Evolutionary conservation across 2,113 vertebrate species (phyloP).

Genomic region (Falco punctatus): DNA sequence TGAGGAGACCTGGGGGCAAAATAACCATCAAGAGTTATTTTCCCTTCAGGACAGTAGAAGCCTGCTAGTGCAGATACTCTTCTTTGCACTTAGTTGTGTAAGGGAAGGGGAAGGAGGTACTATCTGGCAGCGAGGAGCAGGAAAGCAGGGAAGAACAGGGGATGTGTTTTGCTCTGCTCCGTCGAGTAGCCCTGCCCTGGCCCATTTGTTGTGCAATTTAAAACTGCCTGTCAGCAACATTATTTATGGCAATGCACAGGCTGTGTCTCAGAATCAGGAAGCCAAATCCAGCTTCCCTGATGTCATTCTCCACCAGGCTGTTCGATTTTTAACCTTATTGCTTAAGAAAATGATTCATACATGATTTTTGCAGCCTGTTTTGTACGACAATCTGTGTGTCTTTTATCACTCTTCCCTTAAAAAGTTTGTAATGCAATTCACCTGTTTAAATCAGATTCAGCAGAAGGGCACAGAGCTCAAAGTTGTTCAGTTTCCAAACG

Average conservation of each 20-base stretch:
- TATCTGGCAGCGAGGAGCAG: not conserved
- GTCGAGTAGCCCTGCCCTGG: not conserved
- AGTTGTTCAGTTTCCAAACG: not conserved
- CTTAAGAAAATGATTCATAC: not conserved
- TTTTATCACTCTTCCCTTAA: not conserved
- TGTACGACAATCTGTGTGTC: not conserved
- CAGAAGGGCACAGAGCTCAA: not conserved
- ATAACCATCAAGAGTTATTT: not conserved
- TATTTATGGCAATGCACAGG: slow-evolving; percentile 37
- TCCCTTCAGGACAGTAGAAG: not conserved
- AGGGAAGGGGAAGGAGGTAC: not conserved
- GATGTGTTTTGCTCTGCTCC: not conserved
- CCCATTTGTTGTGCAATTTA: slow-evolving; percentile 47
- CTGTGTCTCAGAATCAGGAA: slow-evolving; percentile 38
- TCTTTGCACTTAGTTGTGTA: not conserved
- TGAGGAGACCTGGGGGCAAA: not conserved
- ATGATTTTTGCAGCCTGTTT: not conserved
- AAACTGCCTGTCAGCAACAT: slow-evolving; percentile 52
- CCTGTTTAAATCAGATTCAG: not conserved
- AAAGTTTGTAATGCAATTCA: not conserved
- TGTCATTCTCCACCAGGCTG: not conserved
- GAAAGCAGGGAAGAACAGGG: not conserved
- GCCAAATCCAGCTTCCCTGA: slow-evolving; percentile 11
- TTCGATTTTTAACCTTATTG: not conserved
- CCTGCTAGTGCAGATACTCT: not conserved